Base-by-base conservation (phyloP, 2,888 invertebrate genomes). In the Catocala nupta region DNA sequence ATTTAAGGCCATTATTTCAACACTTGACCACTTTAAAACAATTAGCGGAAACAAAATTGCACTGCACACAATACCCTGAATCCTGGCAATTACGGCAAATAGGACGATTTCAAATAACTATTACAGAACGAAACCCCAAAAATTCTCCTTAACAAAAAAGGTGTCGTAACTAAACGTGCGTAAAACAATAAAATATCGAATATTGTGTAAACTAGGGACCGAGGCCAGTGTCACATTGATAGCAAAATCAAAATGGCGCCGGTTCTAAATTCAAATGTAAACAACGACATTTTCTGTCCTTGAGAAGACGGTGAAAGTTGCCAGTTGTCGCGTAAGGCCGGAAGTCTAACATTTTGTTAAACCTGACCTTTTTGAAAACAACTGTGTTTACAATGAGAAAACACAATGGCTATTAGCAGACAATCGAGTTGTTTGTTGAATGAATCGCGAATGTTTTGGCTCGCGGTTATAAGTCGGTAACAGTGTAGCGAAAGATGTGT, bases 231-330 rank as follows among this genome's bases (percentile, higher is more conserved):
- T 66, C 63, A 56, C 45, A 5, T 39, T 39, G 36, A 39, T 7
- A 39, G 36, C n/a, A 45, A 42, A 25, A n/a, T 34, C 50, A 52
- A 61, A 57, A 53, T 57, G 50, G 57, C 51, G 55, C 39, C 10
- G 11, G 5, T 25, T 54, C 63, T 50, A 75, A 71, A 65, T 44
- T 69, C 52, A 63, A 65, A 36, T 57, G 68, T 55, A 63, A 68
- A 75, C 71, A 77, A 77, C 71, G 58, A 45, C 16, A 58, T 65
- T 55, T 59, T 63, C 63, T 77, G 69, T 74, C 75, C 75, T 75
- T 76, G 68, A 66, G 64, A 63, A 54, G 12, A 59, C 34, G 55
- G 75, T 63, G 78, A 75, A 77, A 75, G 77, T 71, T 39, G 45
- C 36, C 55, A 55, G 9, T 47, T 52, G n/a, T 16, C 53, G 33